Base-by-base conservation (phyloP, 1,140 invertebrate species). In the Macrosteles quadrilineatus region DNA sequence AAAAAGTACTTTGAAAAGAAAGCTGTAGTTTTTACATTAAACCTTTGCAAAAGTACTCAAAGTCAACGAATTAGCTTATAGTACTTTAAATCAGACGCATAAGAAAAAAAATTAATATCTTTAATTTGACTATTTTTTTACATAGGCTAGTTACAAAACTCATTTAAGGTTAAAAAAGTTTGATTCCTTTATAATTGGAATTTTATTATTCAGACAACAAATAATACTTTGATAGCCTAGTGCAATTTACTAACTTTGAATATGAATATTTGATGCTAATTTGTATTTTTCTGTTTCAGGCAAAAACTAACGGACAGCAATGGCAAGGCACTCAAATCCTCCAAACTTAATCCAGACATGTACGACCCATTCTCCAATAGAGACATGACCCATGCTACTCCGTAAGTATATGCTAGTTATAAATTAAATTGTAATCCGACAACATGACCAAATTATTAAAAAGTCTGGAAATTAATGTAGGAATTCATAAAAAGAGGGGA, bases 361-460 rank as follows among this genome's bases (percentile, higher is more conserved):
- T 73, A 73, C 53, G 69, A 73, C 29, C 72, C 72, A 1, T 73
- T 73, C 36, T 59, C 55, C 12, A 71, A 73, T 59, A 59, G 72
- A 59, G 72, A 73, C 27, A 73, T 47, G 31, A 63, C 69, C 21
- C 72, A 73, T 66, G 43, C 43, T 1, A 71, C 69, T 36, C 70
- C 72, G 72, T 73, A 53, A 73, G 72, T 71, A 68, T 62, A 9
- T 45, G 36, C n/a, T n/a, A n/a, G n/a, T n/a, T n/a, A n/a, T n/a
- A n/a, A n/a, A n/a, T n/a, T n/a, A n/a, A n/a, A n/a, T n/a, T n/a
- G n/a, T n/a, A n/a, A n/a, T n/a, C n/a, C n/a, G n/a, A n/a, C n/a
- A n/a, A n/a, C n/a, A n/a, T n/a, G n/a, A n/a, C n/a, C n/a, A n/a
- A n/a, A n/a, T n/a, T n/a, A n/a, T n/a, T n/a, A n/a, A n/a, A n/a